Evolutionary conservation across 2,888 invertebrate genomes (phyloP).

Genomic region (Pyrrhia umbra): DNA sequence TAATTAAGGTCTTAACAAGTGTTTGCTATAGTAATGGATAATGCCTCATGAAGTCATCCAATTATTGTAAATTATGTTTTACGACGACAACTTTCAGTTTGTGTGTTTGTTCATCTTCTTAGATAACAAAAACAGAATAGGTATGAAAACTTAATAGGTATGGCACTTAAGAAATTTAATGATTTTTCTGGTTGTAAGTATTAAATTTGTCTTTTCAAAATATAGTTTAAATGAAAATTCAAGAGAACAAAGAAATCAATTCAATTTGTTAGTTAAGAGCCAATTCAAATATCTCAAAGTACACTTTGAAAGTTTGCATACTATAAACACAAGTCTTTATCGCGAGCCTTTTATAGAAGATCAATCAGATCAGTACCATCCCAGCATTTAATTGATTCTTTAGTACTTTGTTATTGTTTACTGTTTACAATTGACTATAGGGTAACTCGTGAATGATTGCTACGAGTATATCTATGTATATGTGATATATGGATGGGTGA

Average conservation of each 20-base stretch:
- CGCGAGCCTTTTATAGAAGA: conserved; percentile 34
- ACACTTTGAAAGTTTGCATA: neutral
- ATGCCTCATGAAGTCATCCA: conserved; percentile 25
- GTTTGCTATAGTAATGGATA: conserved; percentile 38
- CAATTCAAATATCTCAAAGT: conserved; percentile 11
- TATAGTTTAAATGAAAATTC: too few relatives aligned
- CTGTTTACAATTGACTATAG: conserved; percentile 25
- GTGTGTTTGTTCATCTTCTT: neutral
- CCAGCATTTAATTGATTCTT: conserved; percentile 10
- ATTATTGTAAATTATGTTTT: conserved; percentile 48
- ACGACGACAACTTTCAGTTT: conserved; percentile 18
- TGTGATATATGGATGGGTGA: too few relatives aligned
- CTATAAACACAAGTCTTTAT: conserved; percentile 10
- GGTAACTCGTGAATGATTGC: neutral
- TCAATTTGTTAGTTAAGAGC: neutral
- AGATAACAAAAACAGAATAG: neutral
- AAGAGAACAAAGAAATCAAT: neutral
- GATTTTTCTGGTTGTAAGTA: too few relatives aligned
- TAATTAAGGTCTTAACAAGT: conserved; percentile 34
- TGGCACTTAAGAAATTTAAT: too few relatives aligned
- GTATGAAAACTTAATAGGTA: neutral
- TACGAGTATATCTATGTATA: neutral
- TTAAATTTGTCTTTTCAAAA: too few relatives aligned
- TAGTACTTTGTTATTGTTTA: conserved; percentile 27
- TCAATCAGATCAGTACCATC: conserved; percentile 29